Conservation (phyloP, 2,888 invertebrate species). For the Drosophila colorata region DNA sequence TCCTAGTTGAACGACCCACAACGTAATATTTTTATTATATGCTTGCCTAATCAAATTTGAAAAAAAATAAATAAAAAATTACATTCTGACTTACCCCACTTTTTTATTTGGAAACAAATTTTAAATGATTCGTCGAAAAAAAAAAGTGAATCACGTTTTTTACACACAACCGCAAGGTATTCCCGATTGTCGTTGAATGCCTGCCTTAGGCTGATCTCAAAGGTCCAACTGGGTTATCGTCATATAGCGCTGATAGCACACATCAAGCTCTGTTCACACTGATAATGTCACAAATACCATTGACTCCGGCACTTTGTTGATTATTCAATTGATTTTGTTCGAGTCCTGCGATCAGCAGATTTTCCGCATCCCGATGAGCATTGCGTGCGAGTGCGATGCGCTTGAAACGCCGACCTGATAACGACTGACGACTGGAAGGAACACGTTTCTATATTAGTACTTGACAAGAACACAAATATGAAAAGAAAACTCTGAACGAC, state of each 20-base stretch:
- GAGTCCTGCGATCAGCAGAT: conserved; percentile 32
- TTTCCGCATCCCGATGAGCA: conserved; percentile 10
- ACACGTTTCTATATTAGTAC: conserved; percentile 45
- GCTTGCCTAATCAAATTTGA: too few relatives aligned
- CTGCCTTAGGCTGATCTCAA: conserved; percentile 10
- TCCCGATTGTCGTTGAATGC: conserved; percentile 10
- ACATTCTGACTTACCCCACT: background rate
- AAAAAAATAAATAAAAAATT: background rate
- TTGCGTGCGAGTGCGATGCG: conserved; percentile 46
- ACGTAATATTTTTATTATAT: too few relatives aligned
- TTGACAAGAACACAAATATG: conserved; percentile 27
- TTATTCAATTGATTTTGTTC: conserved; percentile 7
- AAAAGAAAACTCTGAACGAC: conserved; percentile 20
- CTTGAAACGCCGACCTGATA: conserved; percentile 72
- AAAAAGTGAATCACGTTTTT: conserved; percentile 22
- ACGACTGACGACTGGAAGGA: conserved; percentile 68
- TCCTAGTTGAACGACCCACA: too few relatives aligned
- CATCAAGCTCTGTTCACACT: conserved; percentile 16
- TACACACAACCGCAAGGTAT: conserved; percentile 21
- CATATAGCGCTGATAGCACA: conserved; percentile 17
- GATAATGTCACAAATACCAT: conserved; percentile 29
- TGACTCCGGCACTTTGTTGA: conserved; percentile 4
- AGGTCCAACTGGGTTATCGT: conserved; percentile 46
- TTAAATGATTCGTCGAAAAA: background rate
- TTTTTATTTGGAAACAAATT: background rate